phyloP scores from a whole-genome alignment of 2,888 invertebrate species.

The Ennomos erosarius region DNA sequence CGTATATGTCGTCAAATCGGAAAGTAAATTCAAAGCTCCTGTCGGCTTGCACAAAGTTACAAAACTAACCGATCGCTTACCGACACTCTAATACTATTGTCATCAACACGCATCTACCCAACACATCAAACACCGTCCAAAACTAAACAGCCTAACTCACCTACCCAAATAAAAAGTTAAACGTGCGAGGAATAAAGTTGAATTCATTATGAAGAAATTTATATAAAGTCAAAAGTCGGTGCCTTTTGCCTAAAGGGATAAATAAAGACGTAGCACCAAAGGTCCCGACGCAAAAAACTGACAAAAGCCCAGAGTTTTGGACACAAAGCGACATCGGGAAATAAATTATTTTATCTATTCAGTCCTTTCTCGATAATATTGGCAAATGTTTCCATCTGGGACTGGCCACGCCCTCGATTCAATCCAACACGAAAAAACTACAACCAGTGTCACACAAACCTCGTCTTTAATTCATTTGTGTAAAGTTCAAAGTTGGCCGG shows the following conservation, averaged over 20 bases:
- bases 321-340: conserved; percentile 82
- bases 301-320: conserved; percentile 80
- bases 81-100: conserved; percentile 80
- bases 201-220: conserved; percentile 19
- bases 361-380: conserved; percentile 84
- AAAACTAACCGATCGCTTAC: conserved; percentile 64
- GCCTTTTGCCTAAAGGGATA: conserved; percentile 73
- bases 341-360: conserved; percentile 85
- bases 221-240: conserved; percentile 58
- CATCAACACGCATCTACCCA: conserved; percentile 76
- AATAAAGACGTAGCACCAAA: conserved; percentile 81
- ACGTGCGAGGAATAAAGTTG: conserved; percentile 31
- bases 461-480: background rate
- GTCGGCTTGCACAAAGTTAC: conserved; percentile 69
- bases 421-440: conserved; percentile 55
- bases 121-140: conserved; percentile 51
- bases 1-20: conserved; percentile 62
- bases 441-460: conserved; percentile 18
- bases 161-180: conserved; percentile 15
- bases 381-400: conserved; percentile 85
- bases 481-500: conserved; percentile 42
- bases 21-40: conserved; percentile 56
- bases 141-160: conserved; percentile 45
- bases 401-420: conserved; percentile 78
- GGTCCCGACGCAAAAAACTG: conserved; percentile 75